A percentile compares a stretch with the other conserved stretches of the same genome.
Conservation (phyloP, 2,888 invertebrate species). For the Fragum sueziense region DNA sequence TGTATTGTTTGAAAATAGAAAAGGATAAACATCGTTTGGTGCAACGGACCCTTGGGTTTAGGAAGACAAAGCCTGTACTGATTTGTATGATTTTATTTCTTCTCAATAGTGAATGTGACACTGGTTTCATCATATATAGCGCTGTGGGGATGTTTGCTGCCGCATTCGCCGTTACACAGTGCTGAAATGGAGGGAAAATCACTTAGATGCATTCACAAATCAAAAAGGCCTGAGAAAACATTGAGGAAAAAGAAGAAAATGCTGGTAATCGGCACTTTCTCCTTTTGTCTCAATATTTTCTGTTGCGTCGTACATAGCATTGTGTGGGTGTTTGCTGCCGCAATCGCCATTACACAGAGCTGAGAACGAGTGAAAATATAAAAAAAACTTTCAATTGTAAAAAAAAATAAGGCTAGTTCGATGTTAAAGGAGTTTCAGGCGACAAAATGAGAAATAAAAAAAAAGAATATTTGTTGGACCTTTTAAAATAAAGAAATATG, state of each 20-base stretch:
- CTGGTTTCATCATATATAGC: conserved; percentile 67
- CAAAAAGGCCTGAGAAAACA: too few species aligned
- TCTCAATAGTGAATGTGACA: conserved; percentile 34
- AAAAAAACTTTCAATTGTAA: background rate
- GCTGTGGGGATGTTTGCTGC: conserved; percentile 77
- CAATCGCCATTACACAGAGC: background rate
- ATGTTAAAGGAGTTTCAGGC: background rate
- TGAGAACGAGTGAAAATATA: background rate
- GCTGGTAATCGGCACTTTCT: background rate
- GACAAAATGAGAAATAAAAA: background rate
- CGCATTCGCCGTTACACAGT: conserved; percentile 78
- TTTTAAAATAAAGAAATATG: background rate
- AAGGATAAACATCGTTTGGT: too few species aligned
- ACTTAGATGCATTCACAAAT: too few species aligned
- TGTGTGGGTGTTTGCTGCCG: background rate
- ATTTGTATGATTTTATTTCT: too few species aligned
- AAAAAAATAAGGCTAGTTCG: background rate
- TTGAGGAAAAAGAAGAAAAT: too few species aligned
- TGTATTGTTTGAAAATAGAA: too few species aligned
- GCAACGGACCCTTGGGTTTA: too few species aligned
- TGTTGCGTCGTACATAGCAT: background rate
- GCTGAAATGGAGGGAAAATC: conserved; percentile 59
- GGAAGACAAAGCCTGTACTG: too few species aligned
- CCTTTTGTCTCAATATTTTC: background rate
- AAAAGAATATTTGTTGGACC: background rate